Conservation (phyloP, 2,797 vertebrate species). For the Dermochelys coriacea region DNA sequence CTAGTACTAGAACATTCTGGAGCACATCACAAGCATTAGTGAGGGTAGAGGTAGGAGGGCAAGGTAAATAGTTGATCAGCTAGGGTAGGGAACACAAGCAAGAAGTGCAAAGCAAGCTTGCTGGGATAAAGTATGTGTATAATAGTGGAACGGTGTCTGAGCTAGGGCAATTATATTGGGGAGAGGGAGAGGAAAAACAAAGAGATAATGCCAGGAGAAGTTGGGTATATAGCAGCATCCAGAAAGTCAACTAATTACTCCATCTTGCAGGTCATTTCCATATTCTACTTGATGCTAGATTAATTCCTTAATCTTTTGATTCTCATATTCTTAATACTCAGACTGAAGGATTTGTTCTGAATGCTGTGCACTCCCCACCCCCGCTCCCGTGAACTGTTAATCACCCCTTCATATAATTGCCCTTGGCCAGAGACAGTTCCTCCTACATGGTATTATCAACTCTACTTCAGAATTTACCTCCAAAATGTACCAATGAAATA, state of each 20-base stretch:
- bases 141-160: neutral
- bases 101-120: neutral
- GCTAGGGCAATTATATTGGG: neutral
- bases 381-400: neutral
- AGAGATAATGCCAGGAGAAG: neutral
- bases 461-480: neutral
- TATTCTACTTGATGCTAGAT: neutral
- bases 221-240: neutral
- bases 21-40: neutral
- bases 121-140: neutral
- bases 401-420: neutral
- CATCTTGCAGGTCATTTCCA: neutral
- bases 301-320: neutral
- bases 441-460: neutral
- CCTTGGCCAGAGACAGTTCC: neutral
- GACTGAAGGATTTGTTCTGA: neutral
- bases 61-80: too few species aligned
- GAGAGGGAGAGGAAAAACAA: neutral
- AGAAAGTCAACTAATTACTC: neutral
- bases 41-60: neutral
- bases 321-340: neutral
- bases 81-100: neutral
- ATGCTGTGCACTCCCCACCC: neutral
- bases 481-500: neutral
- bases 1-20: neutral